Base-by-base conservation (phyloP, 1,140 invertebrate species). In the Gonatopus flavifemur region DNA sequence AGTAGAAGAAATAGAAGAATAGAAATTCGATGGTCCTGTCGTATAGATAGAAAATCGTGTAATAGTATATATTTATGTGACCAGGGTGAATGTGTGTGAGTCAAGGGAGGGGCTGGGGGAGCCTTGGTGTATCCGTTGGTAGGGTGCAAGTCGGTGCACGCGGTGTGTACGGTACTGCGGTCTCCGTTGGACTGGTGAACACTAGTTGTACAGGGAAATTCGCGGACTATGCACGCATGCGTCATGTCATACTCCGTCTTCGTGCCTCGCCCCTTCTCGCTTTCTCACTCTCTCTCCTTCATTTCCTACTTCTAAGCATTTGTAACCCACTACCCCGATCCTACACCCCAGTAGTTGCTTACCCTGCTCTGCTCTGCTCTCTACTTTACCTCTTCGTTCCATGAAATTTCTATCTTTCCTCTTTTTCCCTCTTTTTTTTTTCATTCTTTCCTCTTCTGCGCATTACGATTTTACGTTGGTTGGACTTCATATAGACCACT, bases 141-240 rank as follows among this genome's bases (percentile, higher is more conserved):
- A 59, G n/a, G 25, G 45, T 59, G 51, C 35, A 15, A 59, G 6
- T 51, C 46, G 35, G 37, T 54, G 40, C 24, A 49, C 54, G n/a
- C n/a, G 46, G 21, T 52, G 42, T 52, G 24, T 46, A 58, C 58
- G 51, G 36, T 41, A 59, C 58, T 58, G 40, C 49, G 54, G 59
- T 57, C 64, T 54, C 50, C 51, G 58, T 64, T 55, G 37, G 48
- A 68, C 66, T 67, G 55, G 49, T 55, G 43, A n/a, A 46, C 45
- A 15, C 15, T 35, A 30, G 48, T 33, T n/a, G 38, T 38, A 25
- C 22, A n/a, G 19, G 16, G 24, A 16, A 50, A 42, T 48, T 49
- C 33, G 49, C n/a, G n/a, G 40, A 48, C 32, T 25, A 44, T 33
- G 20, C 32, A 52, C 51, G 59, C 55, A 41, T 47, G 59, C 52